Conservation (phyloP, 2,888 invertebrate species). For the Zygogramma bicolorata region DNA sequence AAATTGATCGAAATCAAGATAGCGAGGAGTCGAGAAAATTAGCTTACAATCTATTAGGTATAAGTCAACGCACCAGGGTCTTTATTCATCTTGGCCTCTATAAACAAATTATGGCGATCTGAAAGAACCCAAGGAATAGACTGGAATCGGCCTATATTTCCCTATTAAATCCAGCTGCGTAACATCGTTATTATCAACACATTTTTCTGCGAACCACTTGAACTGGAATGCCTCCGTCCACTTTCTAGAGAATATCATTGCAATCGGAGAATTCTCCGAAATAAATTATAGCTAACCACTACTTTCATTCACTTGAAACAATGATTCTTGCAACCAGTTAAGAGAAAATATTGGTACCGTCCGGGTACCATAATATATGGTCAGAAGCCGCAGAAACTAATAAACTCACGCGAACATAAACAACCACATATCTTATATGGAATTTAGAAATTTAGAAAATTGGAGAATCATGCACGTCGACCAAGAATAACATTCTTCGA, state of each 20-base stretch:
- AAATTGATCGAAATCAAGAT: too few relatives aligned
- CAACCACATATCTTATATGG: conserved; percentile 22
- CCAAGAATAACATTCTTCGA: conserved; percentile 34
- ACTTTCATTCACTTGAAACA: not conserved
- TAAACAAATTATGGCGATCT: too few relatives aligned
- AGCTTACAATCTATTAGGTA: too few relatives aligned
- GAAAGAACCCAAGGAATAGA: too few relatives aligned
- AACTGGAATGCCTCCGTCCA: not conserved
- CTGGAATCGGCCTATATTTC: too few relatives aligned
- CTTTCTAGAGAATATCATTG: not conserved
- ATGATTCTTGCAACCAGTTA: not conserved
- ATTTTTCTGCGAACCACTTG: too few relatives aligned
- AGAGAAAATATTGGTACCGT: not conserved
- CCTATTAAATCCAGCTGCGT: too few relatives aligned
- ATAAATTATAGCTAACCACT: not conserved
- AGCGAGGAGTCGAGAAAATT: too few relatives aligned
- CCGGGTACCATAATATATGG: conserved; percentile 15
- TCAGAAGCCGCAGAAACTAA: conserved; percentile 17
- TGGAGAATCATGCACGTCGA: conserved; percentile 35
- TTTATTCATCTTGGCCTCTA: too few relatives aligned
- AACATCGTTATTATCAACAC: too few relatives aligned
- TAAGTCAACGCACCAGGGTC: too few relatives aligned
- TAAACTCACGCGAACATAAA: conserved; percentile 19
- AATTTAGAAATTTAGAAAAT: conserved; percentile 43
- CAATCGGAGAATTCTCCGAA: not conserved